Percentiles rank a stretch among this genome's conserved stretches.
Conservation (phyloP, 2,888 invertebrate species). For the Sphaerophoria rueppellii region DNA sequence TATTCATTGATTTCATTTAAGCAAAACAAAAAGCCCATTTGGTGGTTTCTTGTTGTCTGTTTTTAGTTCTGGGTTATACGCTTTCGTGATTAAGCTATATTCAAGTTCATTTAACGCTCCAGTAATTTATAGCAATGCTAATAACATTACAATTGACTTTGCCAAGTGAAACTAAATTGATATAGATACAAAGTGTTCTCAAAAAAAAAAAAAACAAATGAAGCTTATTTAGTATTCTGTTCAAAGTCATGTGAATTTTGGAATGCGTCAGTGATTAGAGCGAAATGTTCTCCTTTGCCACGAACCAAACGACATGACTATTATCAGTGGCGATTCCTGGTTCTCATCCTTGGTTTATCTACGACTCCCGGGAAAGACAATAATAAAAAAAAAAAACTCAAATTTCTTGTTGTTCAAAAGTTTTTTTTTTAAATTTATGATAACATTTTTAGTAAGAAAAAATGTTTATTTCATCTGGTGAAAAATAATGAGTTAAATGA, state of each 20-base stretch:
- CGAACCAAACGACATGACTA: not conserved
- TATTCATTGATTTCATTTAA: too few relatives aligned
- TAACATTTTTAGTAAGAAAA: too few relatives aligned
- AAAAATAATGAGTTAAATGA: too few relatives aligned
- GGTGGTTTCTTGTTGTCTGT: not conserved
- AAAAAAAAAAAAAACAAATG: conserved; percentile 14
- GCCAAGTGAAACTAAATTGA: conserved; percentile 41
- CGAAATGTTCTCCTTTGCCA: not conserved
- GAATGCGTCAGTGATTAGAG: conserved; percentile 46
- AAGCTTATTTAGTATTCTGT: conserved; percentile 38
- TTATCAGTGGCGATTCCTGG: too few relatives aligned
- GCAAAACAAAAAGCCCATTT: not conserved
- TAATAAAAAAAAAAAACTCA: conserved; percentile 16
- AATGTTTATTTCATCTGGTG: too few relatives aligned
- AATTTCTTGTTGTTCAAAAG: conserved; percentile 10
- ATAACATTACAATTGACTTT: conserved; percentile 43
- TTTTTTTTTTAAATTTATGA: too few relatives aligned
- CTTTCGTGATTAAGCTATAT: conserved; percentile 35
- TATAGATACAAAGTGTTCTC: not conserved
- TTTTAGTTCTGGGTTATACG: not conserved
- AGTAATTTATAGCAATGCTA: conserved; percentile 44
- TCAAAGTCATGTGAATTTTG: conserved; percentile 42
- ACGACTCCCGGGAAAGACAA: too few relatives aligned
- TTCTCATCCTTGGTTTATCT: too few relatives aligned
- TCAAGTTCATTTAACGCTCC: conserved; percentile 43